Percentiles rank a stretch among this genome's conserved stretches.
phyloP scores from a whole-genome alignment of 2,797 vertebrate species.

The Margarornis squamiger region DNA sequence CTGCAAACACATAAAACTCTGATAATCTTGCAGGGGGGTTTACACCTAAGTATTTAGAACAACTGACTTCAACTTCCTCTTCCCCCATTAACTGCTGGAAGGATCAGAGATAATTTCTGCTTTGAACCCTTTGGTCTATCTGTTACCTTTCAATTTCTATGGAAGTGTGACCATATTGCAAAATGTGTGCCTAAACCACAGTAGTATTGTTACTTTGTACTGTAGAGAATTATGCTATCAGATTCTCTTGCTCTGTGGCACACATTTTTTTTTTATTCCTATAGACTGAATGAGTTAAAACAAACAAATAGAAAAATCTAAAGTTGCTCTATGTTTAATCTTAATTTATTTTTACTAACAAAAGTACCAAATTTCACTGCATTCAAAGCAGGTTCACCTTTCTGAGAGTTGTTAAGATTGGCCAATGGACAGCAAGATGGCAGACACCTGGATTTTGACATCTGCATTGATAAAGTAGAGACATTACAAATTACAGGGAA shows the following conservation, averaged over 20 bases:
- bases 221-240: neutral
- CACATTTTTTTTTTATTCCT: neutral
- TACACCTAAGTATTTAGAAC: neutral
- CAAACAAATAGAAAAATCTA: neutral
- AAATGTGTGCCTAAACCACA: neutral
- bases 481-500: neutral
- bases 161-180: neutral
- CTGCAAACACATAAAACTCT: neutral
- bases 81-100: neutral
- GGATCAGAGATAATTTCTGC: neutral
- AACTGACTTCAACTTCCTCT: neutral
- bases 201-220: neutral
- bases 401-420: neutral
- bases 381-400: neutral
- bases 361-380: neutral
- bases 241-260: neutral
- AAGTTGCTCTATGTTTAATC: neutral
- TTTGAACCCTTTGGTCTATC: neutral
- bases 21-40: neutral
- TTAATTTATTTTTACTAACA: neutral
- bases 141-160: neutral
- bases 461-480: neutral
- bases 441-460: constrained; percentile 14
- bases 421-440: neutral
- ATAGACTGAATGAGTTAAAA: neutral